phyloP scores from a whole-genome alignment of 2,113 vertebrate species.

The Xenopus borealis region DNA sequence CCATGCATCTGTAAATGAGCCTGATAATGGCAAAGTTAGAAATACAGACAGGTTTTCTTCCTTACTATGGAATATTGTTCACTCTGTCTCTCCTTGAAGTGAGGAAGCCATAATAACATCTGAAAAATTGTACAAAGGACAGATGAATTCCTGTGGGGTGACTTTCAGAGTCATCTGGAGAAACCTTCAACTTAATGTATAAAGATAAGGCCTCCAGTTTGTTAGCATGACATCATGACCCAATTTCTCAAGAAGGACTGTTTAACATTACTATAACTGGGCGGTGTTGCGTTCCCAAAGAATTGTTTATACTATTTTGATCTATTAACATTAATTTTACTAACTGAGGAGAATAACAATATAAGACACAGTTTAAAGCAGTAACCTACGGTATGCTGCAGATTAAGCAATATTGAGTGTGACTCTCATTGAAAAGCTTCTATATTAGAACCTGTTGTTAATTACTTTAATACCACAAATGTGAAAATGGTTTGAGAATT shows the following conservation, averaged over 20 bases:
- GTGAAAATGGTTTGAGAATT: neutral
- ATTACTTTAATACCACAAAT: neutral
- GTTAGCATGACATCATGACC: neutral
- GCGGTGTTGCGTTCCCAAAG: conserved; percentile 32
- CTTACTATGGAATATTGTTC: no score
- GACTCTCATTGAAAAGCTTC: conserved; percentile 13
- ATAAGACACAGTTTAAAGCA: conserved; percentile 10
- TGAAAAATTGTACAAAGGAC: no score
- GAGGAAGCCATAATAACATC: no score
- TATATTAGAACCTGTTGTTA: neutral
- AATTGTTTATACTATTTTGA: conserved; percentile 41
- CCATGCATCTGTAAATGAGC: no score
- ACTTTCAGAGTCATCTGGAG: no score
- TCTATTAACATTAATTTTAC: conserved; percentile 20
- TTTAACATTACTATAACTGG: neutral
- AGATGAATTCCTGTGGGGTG: no score
- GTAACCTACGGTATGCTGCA: neutral
- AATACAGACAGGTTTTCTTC: no score
- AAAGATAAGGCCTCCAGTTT: no score
- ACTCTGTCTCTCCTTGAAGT: no score
- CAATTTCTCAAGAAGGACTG: neutral
- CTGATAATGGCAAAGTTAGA: no score
- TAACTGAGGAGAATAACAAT: conserved; percentile 8
- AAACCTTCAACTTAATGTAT: no score
- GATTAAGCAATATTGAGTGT: conserved; percentile 36